Conservation (phyloP, 2,113 vertebrate species). For the Hippocampus barbouri region DNA sequence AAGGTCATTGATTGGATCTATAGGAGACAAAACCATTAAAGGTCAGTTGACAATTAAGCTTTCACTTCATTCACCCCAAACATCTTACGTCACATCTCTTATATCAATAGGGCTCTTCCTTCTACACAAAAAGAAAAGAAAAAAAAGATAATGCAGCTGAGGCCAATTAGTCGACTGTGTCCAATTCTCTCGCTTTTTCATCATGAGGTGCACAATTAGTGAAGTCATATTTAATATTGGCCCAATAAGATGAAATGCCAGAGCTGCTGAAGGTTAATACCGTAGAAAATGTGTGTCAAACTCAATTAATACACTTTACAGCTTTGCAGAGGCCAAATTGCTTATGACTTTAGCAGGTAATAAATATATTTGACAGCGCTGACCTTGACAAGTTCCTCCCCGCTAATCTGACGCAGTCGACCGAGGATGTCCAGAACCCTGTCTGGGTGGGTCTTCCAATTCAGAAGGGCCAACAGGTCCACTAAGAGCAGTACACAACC, state of each 20-base stretch:
- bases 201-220: not conserved
- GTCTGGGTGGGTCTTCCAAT: conserved; percentile 95
- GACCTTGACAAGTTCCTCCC: conserved; percentile 96
- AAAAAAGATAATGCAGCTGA: not conserved
- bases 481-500: conserved; percentile 61
- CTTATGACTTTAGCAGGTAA: not conserved
- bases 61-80: not conserved
- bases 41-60: not conserved
- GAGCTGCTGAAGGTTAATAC: conserved; percentile 1
- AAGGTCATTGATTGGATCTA: not conserved
- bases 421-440: conserved; percentile 91
- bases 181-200: not conserved
- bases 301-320: not conserved
- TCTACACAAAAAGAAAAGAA: not conserved
- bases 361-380: conserved; percentile 14
- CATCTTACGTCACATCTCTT: not conserved
- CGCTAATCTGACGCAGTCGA: conserved; percentile 85
- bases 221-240: conserved; percentile 4
- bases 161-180: not conserved
- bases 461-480: conserved; percentile 90
- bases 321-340: not conserved
- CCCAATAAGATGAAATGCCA: not conserved
- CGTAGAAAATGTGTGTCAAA: not conserved
- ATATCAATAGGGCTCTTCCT: not conserved
- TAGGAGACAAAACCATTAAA: not conserved